These are phyloP conservation scores for Elysia crispata DNA, from an alignment of 2,888 invertebrate species.

Conservation along the genomic window DNA sequence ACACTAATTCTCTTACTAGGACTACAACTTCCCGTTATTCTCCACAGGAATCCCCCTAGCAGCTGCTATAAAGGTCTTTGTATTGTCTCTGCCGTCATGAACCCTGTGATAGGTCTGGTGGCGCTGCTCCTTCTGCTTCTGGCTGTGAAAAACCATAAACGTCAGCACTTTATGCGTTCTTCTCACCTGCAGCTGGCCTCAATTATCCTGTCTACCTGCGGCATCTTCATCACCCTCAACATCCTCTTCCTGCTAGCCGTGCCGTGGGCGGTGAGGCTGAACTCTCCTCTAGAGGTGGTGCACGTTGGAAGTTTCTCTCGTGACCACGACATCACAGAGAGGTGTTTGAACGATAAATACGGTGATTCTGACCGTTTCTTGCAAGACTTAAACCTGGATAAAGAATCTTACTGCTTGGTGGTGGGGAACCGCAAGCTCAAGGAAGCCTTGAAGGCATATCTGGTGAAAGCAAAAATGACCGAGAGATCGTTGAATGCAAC, in stretches of 20 bases:
- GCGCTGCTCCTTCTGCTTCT: constrained; percentile 34
- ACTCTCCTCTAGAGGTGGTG: too few relatives aligned
- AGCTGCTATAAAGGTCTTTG: constrained; percentile 32
- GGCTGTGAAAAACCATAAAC: constrained; percentile 12
- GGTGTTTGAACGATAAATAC: background rate
- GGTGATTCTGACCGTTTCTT: constrained; percentile 9
- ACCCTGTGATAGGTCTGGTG: constrained; percentile 25
- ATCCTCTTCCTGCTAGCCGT: constrained; percentile 17
- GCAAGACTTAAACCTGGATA: constrained; percentile 24
- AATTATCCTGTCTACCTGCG: constrained; percentile 29
- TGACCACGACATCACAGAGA: too few relatives aligned
- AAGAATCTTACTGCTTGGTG: constrained; percentile 15
- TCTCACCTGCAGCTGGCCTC: constrained; percentile 37
- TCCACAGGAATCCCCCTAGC: too few relatives aligned
- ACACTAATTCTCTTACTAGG: too few relatives aligned
- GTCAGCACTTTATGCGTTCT: background rate
- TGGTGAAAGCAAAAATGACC: too few relatives aligned
- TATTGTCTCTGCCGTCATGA: constrained; percentile 32
- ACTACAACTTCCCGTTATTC: too few relatives aligned
- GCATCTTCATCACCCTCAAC: constrained; percentile 38
- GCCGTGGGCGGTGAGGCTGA: too few relatives aligned
- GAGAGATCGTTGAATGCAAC: too few relatives aligned
- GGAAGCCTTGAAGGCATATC: background rate
- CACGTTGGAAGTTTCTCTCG: too few relatives aligned
- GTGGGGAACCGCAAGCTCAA: constrained; percentile 3